phyloP scores from a whole-genome alignment of 2,888 invertebrate genomes.

The Zaprionus lineosus region DNA sequence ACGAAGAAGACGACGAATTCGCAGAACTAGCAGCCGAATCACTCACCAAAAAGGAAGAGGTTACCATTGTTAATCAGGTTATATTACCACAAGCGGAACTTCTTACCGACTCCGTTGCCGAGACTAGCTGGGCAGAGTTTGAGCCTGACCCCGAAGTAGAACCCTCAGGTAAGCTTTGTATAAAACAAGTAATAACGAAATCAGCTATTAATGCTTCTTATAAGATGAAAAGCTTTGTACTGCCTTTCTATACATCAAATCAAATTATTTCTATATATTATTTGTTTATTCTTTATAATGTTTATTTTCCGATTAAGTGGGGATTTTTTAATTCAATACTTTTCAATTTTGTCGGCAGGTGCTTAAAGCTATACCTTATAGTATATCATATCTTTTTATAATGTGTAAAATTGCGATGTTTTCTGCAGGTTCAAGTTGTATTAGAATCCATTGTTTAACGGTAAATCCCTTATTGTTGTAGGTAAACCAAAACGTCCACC shows the following conservation, averaged over 20 bases:
- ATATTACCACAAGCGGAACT: constrained; percentile 83
- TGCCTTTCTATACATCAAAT: too few relatives aligned
- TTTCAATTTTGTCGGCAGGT: too few relatives aligned
- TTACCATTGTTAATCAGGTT: constrained; percentile 81
- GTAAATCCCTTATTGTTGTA: constrained; percentile 23
- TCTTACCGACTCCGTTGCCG: constrained; percentile 82
- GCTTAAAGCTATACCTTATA: too few relatives aligned
- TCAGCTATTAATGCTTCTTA: neutral
- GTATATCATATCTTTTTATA: too few relatives aligned
- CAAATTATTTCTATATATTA: too few relatives aligned
- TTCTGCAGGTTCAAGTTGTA: neutral
- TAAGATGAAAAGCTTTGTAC: too few relatives aligned
- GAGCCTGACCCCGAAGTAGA: constrained; percentile 78
- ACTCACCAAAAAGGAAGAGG: constrained; percentile 85
- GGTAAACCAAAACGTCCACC: constrained; percentile 81
- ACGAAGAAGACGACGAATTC: constrained; percentile 89
- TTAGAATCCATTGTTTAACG: neutral
- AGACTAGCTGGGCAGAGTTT: constrained; percentile 87
- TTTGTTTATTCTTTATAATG: too few relatives aligned
- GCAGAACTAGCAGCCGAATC: constrained; percentile 91
- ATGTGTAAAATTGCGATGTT: too few relatives aligned
- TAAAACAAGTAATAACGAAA: neutral
- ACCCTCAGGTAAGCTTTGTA: constrained; percentile 30
- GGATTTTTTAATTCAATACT: too few relatives aligned
- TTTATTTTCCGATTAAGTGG: too few relatives aligned